Evolutionary conservation across 2,113 vertebrate species (phyloP), one percentile per base, ranked within the genome.

Genomic region (Vimba vimba): DNA sequence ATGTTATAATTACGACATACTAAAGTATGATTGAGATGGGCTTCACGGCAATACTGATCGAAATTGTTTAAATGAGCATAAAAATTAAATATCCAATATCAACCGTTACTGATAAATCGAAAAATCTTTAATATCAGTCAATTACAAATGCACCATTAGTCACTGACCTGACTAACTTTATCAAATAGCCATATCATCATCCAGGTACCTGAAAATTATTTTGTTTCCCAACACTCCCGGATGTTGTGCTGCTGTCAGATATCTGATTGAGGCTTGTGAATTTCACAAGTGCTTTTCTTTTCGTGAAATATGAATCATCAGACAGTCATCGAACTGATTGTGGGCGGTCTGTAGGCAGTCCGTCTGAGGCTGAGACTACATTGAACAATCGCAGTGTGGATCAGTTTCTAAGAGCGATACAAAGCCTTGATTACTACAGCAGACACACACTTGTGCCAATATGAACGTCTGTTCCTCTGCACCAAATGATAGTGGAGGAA

Each of bases 401-500:
- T 68, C 79, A 17, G 39, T 64, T 62, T 81, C 59, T 30, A 43
- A 60, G 75, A 23, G 52, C 3, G 75, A 78, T 43, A 39, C 19
- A 47, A 77, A 78, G 39, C 30, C 75, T 71, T 86, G 43, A 52
- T 36, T 64, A 71, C 77, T 59, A 80, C 77, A 80, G 45, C 76
- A 57, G 45, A 50, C 59, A 47, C 2, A 45, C 39, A 66, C 62
- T 82, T 12, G 15, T 52, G 80, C 45, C 45, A 82, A 4, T 43
- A 77, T 23, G 59, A 82, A 73, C 57, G 62, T 36, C 52, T 52
- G 50, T 5, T 68, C 19, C 81, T 80, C 76, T 59, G 64, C 36
- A 78, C 43, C 75, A 75, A 75, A 62, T 25, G 36, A 74, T 25
- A 80, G 52, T 50, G 68, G 43, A 55, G 73, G 69, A 39, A 50